phyloP scores from a whole-genome alignment of 2,888 invertebrate species.

The Oscheius sp. region DNA sequence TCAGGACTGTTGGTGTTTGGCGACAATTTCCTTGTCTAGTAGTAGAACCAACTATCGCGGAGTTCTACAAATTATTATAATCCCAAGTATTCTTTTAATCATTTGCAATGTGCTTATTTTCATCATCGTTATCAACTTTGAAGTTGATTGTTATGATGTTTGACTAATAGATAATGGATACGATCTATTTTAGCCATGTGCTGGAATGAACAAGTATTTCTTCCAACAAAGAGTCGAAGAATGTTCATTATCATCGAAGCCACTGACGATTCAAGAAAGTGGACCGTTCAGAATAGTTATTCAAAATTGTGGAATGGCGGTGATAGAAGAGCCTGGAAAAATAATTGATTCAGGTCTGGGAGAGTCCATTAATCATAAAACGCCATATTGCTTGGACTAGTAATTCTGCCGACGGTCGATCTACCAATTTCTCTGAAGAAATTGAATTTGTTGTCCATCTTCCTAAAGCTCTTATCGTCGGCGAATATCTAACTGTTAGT shows the following conservation, averaged over 20 bases:
- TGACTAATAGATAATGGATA: background rate
- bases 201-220: background rate
- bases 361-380: background rate
- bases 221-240: background rate
- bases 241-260: background rate
- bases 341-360: background rate
- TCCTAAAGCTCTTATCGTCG: background rate
- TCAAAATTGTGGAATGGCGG: constrained; percentile 2
- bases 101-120: background rate
- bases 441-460: background rate
- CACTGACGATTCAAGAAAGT: background rate
- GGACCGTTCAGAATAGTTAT: constrained; percentile 3
- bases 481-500: constrained; percentile 1
- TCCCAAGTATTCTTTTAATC: background rate
- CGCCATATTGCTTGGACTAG: constrained; percentile 8
- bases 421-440: background rate
- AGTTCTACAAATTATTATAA: background rate
- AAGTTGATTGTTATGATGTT: constrained; percentile 9
- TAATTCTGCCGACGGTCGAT: background rate
- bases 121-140: background rate
- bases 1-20: constrained; percentile 5
- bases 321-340: background rate
- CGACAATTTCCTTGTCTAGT: background rate
- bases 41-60: background rate
- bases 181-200: background rate